Evolutionary conservation across 1,140 invertebrate genomes (phyloP).

Genomic region (Berghia stephanieae): DNA sequence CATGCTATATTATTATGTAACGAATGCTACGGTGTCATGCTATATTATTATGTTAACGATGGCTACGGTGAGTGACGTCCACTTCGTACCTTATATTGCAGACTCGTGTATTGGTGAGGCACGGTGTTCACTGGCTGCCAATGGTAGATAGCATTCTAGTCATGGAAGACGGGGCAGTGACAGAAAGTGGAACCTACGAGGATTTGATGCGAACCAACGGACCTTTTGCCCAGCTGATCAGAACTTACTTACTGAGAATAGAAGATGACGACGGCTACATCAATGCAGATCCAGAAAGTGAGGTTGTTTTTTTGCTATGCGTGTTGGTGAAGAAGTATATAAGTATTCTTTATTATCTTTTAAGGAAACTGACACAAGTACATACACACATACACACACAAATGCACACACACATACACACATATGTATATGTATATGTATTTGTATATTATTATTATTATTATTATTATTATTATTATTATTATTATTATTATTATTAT

Average conservation of each 20-base stretch:
- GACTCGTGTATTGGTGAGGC: conserved; percentile 50
- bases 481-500: not conserved
- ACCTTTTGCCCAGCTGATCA: conserved; percentile 45
- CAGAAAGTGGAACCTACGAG: conserved; percentile 50
- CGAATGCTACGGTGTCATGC: no score
- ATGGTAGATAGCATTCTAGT: conserved; percentile 70
- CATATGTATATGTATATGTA: not conserved
- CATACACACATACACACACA: no score
- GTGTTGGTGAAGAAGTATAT: not conserved
- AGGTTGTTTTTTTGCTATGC: not conserved
- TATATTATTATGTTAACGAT: no score
- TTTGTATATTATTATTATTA: not conserved
- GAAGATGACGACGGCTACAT: conserved; percentile 24
- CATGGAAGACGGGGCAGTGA: conserved; percentile 47
- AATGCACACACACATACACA: no score
- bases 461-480: not conserved
- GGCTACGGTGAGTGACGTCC: no score
- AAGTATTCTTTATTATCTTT: not conserved
- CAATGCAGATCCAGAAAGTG: conserved; percentile 26
- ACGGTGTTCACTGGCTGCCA: conserved; percentile 59
- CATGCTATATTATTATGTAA: no score
- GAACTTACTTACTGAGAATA: conserved; percentile 31
- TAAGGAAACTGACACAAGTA: not conserved
- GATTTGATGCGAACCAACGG: conserved; percentile 45
- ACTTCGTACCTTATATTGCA: no score